Evolutionary conservation across 2,113 vertebrate species (phyloP).

Genomic region (Amphilophus citrinellus): DNA sequence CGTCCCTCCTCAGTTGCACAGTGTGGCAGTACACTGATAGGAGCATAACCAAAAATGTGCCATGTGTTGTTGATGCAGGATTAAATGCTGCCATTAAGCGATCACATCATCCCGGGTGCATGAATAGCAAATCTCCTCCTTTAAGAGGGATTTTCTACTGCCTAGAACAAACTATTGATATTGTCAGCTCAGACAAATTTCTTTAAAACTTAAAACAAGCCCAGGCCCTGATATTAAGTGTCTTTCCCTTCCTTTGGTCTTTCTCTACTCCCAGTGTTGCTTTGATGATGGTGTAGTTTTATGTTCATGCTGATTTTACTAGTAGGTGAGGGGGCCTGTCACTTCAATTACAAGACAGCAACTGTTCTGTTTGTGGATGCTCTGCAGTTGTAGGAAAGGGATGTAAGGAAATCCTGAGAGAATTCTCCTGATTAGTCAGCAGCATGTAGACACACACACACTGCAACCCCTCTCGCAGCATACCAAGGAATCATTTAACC

Average conservation of each 20-base stretch:
- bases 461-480: neutral
- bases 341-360: conserved; percentile 56
- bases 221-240: neutral
- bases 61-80: neutral
- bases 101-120: neutral
- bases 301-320: conserved; percentile 57
- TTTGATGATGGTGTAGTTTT: conserved; percentile 67
- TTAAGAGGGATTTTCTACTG: neutral
- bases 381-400: conserved; percentile 36
- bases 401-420: conserved; percentile 34
- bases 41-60: neutral
- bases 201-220: conserved; percentile 33
- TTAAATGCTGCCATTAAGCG: neutral
- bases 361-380: conserved; percentile 22
- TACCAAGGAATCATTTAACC: conserved; percentile 16
- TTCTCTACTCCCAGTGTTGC: conserved; percentile 17
- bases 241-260: conserved; percentile 32
- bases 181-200: neutral
- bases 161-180: neutral
- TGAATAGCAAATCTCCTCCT: neutral
- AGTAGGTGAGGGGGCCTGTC: conserved; percentile 63
- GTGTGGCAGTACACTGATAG: neutral
- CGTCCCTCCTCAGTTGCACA: conserved; percentile 9
- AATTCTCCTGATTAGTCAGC: conserved; percentile 25
- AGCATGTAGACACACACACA: conserved; percentile 30